Percentiles rank a stretch among this genome's conserved stretches.
These are phyloP conservation scores for Styela plicata DNA, from an alignment of 23 tunicate species.

Conservation along the genomic window DNA sequence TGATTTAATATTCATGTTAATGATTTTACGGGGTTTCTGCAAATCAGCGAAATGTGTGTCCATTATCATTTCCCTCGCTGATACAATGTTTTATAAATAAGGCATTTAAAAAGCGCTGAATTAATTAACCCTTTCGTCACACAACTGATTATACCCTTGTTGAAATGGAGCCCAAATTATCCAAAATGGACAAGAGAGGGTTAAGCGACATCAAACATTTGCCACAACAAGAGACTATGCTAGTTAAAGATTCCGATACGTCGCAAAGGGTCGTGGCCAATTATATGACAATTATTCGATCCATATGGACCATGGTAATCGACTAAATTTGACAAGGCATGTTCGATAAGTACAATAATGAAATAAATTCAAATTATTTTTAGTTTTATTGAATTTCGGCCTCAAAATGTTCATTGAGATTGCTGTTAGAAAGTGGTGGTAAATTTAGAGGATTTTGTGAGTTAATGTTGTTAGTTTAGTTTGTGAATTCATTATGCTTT, in stretches of 20 bases:
- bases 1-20: constrained; percentile 33
- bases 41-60: not conserved
- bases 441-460: too few relatives aligned
- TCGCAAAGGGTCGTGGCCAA: constrained; percentile 23
- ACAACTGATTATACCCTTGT: not conserved
- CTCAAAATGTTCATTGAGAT: too few relatives aligned
- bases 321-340: constrained; percentile 14
- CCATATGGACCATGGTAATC: constrained; percentile 34
- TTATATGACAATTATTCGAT: constrained; percentile 21
- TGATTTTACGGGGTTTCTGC: constrained; percentile 18
- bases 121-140: not conserved
- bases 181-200: not conserved
- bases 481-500: too few relatives aligned
- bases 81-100: constrained; percentile 21
- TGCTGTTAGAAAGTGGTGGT: too few relatives aligned
- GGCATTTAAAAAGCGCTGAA: not conserved
- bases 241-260: not conserved
- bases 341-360: not conserved
- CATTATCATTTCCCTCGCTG: constrained; percentile 20
- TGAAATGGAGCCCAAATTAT: not conserved
- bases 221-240: not conserved
- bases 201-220: not conserved
- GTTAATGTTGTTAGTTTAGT: too few relatives aligned
- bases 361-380: not conserved
- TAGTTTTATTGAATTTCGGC: not conserved